Evolutionary conservation across 2,888 invertebrate genomes (phyloP).

Genomic region (Priapulus caudatus): DNA sequence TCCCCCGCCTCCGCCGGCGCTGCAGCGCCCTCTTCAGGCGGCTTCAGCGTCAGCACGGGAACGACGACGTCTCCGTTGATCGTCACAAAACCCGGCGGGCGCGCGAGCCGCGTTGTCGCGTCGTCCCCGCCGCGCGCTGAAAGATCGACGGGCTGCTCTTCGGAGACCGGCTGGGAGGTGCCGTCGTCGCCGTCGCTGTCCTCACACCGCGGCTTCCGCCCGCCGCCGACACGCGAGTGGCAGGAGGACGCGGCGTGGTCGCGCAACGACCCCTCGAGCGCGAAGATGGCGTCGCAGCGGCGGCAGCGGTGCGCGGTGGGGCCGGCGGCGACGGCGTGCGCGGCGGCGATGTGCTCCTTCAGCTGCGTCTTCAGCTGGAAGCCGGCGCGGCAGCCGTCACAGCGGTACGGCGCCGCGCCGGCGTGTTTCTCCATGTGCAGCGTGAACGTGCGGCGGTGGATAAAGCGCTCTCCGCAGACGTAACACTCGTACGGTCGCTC

Average conservation of each 20-base stretch:
- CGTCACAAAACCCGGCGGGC: neutral
- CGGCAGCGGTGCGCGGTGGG: neutral
- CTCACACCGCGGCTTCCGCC: neutral
- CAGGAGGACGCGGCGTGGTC: neutral
- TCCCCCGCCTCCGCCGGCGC: neutral
- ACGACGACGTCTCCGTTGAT: neutral
- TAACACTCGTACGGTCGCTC: slow-evolving; percentile 1
- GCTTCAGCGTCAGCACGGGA: neutral
- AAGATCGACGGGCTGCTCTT: neutral
- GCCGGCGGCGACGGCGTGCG: neutral
- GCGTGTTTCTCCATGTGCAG: neutral
- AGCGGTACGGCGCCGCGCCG: neutral
- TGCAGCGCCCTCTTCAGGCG: no score
- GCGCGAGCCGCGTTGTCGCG: neutral
- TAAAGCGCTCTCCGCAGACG: slow-evolving; percentile 1
- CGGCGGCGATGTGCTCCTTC: neutral
- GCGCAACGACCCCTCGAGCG: neutral
- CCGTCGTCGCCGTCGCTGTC: neutral
- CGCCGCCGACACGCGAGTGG: no score
- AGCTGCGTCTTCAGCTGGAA: neutral
- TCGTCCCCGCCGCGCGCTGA: neutral
- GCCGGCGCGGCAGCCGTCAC: neutral
- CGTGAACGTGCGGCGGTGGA: neutral
- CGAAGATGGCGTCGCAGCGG: neutral
- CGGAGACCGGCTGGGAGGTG: neutral